These are phyloP conservation scores for Hestina assimilis DNA, from an alignment of 1,140 invertebrate genomes.

Conservation along the genomic window DNA sequence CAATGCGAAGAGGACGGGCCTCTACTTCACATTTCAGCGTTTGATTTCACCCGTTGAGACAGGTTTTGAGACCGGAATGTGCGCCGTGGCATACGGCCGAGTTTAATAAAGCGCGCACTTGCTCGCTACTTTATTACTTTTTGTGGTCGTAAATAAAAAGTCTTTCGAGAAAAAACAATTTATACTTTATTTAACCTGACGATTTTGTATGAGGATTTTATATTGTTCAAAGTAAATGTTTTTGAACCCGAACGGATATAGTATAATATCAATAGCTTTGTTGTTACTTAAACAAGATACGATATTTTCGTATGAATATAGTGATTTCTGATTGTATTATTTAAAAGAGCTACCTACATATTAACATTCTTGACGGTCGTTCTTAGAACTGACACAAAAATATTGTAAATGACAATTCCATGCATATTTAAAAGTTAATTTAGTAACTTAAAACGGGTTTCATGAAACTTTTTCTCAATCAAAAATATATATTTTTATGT, in stretches of 20 bases:
- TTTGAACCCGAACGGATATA: not conserved
- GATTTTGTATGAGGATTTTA: conserved; percentile 23
- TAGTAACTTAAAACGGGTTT: too few species aligned
- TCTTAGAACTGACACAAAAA: too few species aligned
- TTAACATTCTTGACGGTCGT: too few species aligned
- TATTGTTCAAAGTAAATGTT: conserved; percentile 25
- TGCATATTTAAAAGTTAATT: too few species aligned
- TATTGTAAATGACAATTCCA: too few species aligned
- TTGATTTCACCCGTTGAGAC: conserved; percentile 61
- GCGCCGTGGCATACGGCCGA: conserved; percentile 49
- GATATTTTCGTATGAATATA: too few species aligned
- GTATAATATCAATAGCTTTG: too few species aligned
- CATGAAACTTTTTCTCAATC: too few species aligned
- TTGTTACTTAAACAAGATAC: too few species aligned
- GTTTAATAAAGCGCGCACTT: conserved; percentile 74
- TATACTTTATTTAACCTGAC: conserved; percentile 50
- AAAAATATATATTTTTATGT: too few species aligned
- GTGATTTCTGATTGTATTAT: too few species aligned
- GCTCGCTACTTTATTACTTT: conserved; percentile 68
- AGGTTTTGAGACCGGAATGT: conserved; percentile 67
- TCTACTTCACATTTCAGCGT: conserved; percentile 51
- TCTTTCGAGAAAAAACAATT: conserved; percentile 66
- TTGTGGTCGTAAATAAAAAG: conserved; percentile 71
- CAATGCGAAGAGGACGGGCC: conserved; percentile 43
- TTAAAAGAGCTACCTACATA: too few species aligned